Base-by-base conservation (phyloP, 2,113 vertebrate genomes). In the Microtus richardsoni region DNA sequence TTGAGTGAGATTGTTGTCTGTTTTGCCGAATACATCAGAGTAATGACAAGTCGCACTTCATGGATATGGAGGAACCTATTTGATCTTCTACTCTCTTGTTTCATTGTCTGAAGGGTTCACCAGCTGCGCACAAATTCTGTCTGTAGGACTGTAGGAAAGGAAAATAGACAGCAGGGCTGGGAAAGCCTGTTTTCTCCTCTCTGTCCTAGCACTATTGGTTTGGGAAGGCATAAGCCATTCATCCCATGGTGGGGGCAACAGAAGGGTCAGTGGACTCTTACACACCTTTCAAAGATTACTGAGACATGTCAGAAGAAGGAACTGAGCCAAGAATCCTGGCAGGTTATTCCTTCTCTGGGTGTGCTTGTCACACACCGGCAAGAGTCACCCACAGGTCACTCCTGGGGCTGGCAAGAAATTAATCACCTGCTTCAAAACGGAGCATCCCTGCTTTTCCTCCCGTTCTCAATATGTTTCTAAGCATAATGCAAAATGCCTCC, bases 371-470 rank as follows among this genome's bases (percentile, higher is more conserved):
- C 92, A 95, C 49, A 79, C 95, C 96, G 97, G 92, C 86, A 95
- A 91, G 86, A 96, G 92, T 75, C 96, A 94, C 41, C 74, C 75
- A 97, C 86, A 92, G 96, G 97, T 98, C 96, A 97, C 52, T 97
- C 94, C 68, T 47, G 78, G 96, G 70, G 94, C 33, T 91, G 24
- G 36, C 85, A 97, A 79, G 92, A 97, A 97, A 97, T 97, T 91
- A 97, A 97, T 96, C 78, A 95, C 86, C 92, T 96, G 88, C 80
- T 95, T 96, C 82, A 83, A 82, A 90, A 94, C 28, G 8, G 17
- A 96, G 41, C 82, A 89, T 68, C 73, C 39, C 75, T 78, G 85
- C 68, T 84, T 88, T 91, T 95, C 89, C 91, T 96, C 96, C 80
- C 82, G 95, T 70, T 95, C 74, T 93, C 96, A 96, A 89, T 95